Evolutionary conservation across 2,888 invertebrate species (phyloP), one percentile per base, ranked within the genome.

Genomic region (Volucella bombylans): DNA sequence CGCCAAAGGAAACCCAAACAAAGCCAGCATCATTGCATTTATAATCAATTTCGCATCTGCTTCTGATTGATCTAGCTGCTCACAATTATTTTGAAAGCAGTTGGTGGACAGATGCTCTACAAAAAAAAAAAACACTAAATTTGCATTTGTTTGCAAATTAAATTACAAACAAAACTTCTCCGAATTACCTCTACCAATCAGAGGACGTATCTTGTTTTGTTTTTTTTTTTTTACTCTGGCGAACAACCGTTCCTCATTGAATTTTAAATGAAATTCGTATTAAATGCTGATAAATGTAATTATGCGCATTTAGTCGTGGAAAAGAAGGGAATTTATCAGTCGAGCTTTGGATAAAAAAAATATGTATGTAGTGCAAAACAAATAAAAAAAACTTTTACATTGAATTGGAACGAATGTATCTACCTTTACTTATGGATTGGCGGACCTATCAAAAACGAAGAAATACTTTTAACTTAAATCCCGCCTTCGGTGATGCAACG

Each of bases 281-380:
- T 79, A 82, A 83, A 68, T 59, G 65, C 83, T 69, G 79, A 83
- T 83, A 83, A 83, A 79, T 83, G 83, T 74, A 79, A 83, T 79
- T 83, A 83, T 83, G 82, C 82, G 82, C 82, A 83, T 83, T 83
- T 83, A 83, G 64, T 83, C 74, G 62, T 31, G 50, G 61, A 68
- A 61, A 55, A 52, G 55, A 65, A 68, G 65, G 69, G 69, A 59
- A 79, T 74, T 78, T 15, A 6, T 49, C 11, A 43, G 45, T 49
- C 18, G 38, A 55, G 15, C 10, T 55, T 23, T 49, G 59, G 54
- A 64, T 15, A 59, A 65, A 71, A 65, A 57, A 62, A 64, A 43
- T 49, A 57, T 74, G 52, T 15, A 62, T 68, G 31, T 49, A 55
- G 67, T 49, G 61, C 69, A 47, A 59, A 69, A 64, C 18, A 69